Evolutionary conservation across 2,797 vertebrate species (phyloP).

Genomic region (Pangasius sanitwongsei): DNA sequence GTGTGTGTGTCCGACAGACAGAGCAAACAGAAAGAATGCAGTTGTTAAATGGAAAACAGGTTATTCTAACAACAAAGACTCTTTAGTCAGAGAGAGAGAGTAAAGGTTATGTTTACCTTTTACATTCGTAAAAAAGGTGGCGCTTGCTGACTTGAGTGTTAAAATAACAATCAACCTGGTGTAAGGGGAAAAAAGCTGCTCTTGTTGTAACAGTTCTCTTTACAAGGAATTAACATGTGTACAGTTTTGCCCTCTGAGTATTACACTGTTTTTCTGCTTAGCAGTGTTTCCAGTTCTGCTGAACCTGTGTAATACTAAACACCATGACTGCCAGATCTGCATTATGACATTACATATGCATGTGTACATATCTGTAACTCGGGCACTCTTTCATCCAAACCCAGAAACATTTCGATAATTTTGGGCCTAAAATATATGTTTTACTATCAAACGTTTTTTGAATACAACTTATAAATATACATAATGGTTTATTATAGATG

Average conservation of each 20-base stretch:
- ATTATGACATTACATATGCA: background rate
- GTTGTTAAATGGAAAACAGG: constrained; percentile 23
- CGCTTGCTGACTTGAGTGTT: background rate
- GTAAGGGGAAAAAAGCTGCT: background rate
- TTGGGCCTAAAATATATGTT: background rate
- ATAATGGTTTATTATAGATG: background rate
- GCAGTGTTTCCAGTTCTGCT: background rate
- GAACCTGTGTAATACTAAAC: background rate
- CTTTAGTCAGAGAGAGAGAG: background rate
- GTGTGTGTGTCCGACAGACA: constrained; percentile 22
- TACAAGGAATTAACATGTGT: background rate
- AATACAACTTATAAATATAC: too few species aligned
- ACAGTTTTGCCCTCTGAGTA: background rate
- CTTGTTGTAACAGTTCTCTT: background rate
- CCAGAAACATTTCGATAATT: background rate
- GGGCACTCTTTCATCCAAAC: background rate
- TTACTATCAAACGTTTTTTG: background rate
- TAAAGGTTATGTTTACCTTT: background rate
- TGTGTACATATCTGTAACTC: background rate
- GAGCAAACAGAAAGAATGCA: constrained; percentile 34
- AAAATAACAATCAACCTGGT: background rate
- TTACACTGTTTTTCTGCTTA: background rate
- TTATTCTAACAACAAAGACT: constrained; percentile 9
- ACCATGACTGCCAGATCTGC: background rate
- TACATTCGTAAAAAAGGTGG: background rate